phyloP scores from a whole-genome alignment of 2,113 vertebrate species.

The Amphiprion percula region DNA sequence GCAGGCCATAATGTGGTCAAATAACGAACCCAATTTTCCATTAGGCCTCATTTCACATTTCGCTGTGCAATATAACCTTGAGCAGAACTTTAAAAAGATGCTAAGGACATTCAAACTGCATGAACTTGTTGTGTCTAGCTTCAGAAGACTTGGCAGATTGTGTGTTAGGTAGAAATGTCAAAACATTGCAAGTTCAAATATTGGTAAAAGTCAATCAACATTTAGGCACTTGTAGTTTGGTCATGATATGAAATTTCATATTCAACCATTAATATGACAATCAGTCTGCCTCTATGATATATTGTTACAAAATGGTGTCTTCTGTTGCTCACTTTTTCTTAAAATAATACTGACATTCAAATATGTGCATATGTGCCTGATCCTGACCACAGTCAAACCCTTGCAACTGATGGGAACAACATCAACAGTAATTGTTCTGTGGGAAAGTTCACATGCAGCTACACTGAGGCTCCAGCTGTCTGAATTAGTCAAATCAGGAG shows the following conservation, averaged over 20 bases:
- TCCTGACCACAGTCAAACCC: not conserved
- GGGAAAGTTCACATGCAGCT: slow-evolving; percentile 10
- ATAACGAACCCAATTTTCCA: not conserved
- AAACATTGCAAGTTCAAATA: too few species aligned
- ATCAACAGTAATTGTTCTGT: not conserved
- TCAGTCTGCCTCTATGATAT: too few species aligned
- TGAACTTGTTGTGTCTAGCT: too few species aligned
- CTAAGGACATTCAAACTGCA: too few species aligned
- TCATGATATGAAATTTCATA: too few species aligned
- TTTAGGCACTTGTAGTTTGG: too few species aligned
- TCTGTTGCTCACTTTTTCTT: too few species aligned
- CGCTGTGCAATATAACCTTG: slow-evolving; percentile 1
- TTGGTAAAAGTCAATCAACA: too few species aligned
- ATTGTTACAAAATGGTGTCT: too few species aligned
- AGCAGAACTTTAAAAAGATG: too few species aligned
- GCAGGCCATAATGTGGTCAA: not conserved
- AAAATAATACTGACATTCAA: not conserved
- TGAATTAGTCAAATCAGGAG: slow-evolving; percentile 20
- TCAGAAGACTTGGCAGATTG: too few species aligned
- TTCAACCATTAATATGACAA: too few species aligned
- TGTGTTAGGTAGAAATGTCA: not conserved
- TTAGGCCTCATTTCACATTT: slow-evolving; percentile 35
- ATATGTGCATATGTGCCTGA: not conserved
- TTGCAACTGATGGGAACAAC: not conserved
- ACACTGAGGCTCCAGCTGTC: not conserved